phyloP scores from a whole-genome alignment of 2,888 invertebrate species.

The Leptopilina drosophilae region DNA sequence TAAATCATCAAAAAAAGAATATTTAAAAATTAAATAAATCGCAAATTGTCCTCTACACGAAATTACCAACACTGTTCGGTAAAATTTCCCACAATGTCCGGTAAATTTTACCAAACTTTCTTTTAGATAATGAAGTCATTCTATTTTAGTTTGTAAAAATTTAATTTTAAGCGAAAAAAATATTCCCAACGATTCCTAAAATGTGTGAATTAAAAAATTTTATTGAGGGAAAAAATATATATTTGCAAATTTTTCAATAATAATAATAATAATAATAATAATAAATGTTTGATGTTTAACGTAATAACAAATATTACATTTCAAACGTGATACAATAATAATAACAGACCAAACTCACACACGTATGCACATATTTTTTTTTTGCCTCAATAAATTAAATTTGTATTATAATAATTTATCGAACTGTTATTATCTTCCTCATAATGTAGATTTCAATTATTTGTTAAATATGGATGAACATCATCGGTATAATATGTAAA shows the following conservation, averaged over 20 bases:
- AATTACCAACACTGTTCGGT: too few species aligned
- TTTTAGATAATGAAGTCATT: too few species aligned
- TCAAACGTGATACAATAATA: background rate
- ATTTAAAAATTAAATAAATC: too few species aligned
- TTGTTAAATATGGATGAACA: conserved; percentile 18
- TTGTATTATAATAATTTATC: conserved; percentile 7
- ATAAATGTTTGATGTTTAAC: conserved; percentile 13
- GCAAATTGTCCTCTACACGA: too few species aligned
- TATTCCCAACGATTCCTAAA: too few species aligned
- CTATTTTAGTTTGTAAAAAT: too few species aligned
- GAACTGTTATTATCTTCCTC: conserved; percentile 14
- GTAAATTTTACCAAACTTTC: too few species aligned
- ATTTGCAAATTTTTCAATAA: background rate
- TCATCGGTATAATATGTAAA: background rate
- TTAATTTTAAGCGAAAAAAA: too few species aligned
- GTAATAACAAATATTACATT: conserved; percentile 11
- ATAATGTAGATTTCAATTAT: conserved; percentile 13
- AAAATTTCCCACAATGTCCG: too few species aligned
- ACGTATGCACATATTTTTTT: background rate
- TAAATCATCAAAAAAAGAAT: too few species aligned
- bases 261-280: background rate
- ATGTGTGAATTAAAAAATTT: too few species aligned
- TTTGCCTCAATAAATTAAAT: background rate
- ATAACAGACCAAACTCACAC: background rate
- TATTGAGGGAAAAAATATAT: background rate